Conservation (phyloP, 2,797 vertebrate species). For the Meda fulgida region DNA sequence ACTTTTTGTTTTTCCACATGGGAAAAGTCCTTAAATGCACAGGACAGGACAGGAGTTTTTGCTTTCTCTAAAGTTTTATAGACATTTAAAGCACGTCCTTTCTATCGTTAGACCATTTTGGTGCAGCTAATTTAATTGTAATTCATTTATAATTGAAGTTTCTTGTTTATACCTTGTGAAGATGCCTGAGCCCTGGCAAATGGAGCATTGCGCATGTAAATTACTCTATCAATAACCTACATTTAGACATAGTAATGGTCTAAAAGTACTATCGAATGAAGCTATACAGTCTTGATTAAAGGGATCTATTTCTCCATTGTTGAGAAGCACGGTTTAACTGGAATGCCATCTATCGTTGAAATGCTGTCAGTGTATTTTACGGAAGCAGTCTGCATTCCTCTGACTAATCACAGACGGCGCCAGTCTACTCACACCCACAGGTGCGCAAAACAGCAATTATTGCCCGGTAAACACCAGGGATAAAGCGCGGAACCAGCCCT, state of each 20-base stretch:
- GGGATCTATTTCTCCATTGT: not conserved
- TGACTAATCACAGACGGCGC: conserved; percentile 71
- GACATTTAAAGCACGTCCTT: not conserved
- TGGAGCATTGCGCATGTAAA: not conserved
- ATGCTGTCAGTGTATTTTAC: conserved; percentile 23
- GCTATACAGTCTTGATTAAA: not conserved
- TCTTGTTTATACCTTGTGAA: conserved; percentile 6
- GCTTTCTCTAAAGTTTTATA: not conserved
- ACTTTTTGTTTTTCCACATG: not conserved
- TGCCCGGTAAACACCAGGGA: conserved; percentile 74
- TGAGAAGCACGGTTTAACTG: conserved; percentile 20
- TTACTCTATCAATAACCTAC: not conserved
- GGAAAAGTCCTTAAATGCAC: not conserved
- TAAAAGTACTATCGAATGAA: conserved; percentile 4
- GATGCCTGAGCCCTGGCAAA: not conserved
- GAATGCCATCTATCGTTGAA: conserved; percentile 75
- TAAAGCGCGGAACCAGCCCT: conserved; percentile 69
- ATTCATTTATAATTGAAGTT: not conserved
- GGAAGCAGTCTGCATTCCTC: conserved; percentile 39
- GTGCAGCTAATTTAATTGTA: not conserved
- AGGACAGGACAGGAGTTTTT: not conserved
- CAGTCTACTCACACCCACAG: conserved; percentile 72
- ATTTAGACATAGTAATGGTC: not conserved
- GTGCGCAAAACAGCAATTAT: conserved; percentile 83
- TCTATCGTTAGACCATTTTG: not conserved